Evolutionary conservation across 2,797 vertebrate genomes (phyloP), one percentile per base, ranked within the genome.

Genomic region (Gallinago stenura): DNA sequence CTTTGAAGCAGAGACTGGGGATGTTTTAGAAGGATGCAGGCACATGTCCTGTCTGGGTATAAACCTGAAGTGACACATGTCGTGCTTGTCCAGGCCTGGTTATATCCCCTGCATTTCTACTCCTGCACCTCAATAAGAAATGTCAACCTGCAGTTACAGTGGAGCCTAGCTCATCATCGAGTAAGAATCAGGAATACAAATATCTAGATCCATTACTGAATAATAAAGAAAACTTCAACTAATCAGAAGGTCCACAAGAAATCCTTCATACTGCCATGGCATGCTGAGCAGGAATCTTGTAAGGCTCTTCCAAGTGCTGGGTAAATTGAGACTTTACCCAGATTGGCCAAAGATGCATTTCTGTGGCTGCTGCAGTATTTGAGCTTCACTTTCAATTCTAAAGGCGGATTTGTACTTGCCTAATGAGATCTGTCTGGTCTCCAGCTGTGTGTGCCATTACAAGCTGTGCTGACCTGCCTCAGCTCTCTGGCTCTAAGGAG

Each of bases 351-450:
- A 90, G 58, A 56, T 31, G 17, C 13, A 3, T 80, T 93, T 91
- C 39, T 64, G 51, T 66, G 64, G 77, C 66, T 7, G 9, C 76
- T 57, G 78, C 19, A 53, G 50, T 43, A 22, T 79, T 84, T 57
- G 60, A 89, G 73, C 62, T 94, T 89, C 31, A 33, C 76, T 86
- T 76, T 35, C 6, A 3, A 15, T 68, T 84, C 73, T 45, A 28
- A 82, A 84, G 60, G 64, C 1, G 0, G 56, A 70, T 94, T 91
- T 84, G 64, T 68, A 60, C 35, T 12, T 33, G 75, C 48, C 75
- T 95, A 68, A 90, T 92, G 83, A 93, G 94, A 60, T 83, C 77
- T 87, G 83, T 57, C 82, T 87, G 78, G 64, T 73, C 35, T 87
- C 61, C 89, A 95, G 92, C 92, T 94, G 87, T 0, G 19, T 73